Percentiles rank a stretch among this genome's conserved stretches.
phyloP scores from a whole-genome alignment of 2,888 invertebrate species.

The Drosophila putrida region DNA sequence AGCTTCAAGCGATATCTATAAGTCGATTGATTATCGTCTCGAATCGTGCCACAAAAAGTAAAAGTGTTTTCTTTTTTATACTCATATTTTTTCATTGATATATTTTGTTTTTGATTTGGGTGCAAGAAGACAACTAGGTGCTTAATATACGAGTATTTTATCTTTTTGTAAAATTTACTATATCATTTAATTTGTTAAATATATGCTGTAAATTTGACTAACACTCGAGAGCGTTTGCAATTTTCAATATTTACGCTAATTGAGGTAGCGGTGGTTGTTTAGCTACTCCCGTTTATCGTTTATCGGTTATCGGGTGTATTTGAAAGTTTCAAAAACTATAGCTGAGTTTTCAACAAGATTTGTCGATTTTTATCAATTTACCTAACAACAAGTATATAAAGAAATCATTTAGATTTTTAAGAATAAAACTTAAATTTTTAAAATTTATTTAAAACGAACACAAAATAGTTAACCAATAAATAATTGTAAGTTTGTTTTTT shows the following conservation, averaged over 20 bases:
- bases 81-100: constrained; percentile 22
- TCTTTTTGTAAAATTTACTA: constrained; percentile 31
- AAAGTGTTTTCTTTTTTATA: constrained; percentile 30
- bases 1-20: constrained; percentile 32
- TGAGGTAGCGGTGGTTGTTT: constrained; percentile 84
- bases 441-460: constrained; percentile 62
- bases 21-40: constrained; percentile 50
- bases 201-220: constrained; percentile 64
- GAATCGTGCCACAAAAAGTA: constrained; percentile 51
- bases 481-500: constrained; percentile 30
- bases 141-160: constrained; percentile 29
- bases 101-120: constrained; percentile 38
- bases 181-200: constrained; percentile 10
- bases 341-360: background rate
- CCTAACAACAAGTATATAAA: background rate
- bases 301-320: constrained; percentile 5
- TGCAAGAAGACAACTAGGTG: constrained; percentile 67
- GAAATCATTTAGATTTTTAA: too few relatives aligned
- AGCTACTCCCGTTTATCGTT: background rate
- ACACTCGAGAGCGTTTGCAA: constrained; percentile 19
- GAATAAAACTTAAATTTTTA: constrained; percentile 41
- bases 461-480: constrained; percentile 66
- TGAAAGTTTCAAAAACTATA: constrained; percentile 1
- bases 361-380: too few relatives aligned
- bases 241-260: constrained; percentile 66